Base-by-base conservation (phyloP, 2,113 vertebrate species). In the Dasyurus viverrinus region DNA sequence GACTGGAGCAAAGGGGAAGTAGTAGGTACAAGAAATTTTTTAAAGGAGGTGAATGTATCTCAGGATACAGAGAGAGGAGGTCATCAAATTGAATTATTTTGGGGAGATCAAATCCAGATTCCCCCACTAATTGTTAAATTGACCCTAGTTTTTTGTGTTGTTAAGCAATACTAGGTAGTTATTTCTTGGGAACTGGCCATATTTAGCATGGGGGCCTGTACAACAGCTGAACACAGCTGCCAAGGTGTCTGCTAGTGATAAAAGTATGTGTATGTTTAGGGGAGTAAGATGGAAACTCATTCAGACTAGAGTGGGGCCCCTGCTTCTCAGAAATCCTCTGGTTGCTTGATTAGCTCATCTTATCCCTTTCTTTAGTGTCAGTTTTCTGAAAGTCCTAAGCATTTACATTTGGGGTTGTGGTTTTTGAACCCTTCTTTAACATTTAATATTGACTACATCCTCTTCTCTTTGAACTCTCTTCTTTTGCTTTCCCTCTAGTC, bases 171-270 rank as follows among this genome's bases (percentile, higher is more conserved):
- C 90, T 92, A 42, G 0, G 19, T 89, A 84, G 0, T 47, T 1
- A 8, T 96, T 97, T 97, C 93, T 93, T 90, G 55, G 7, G 24
- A 84, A 94, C 24, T 94, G n/a, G 0, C 96, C 93, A 0, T 3
- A 90, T 97, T 97, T 53, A 93, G 93, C 89, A 4, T 89, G 26
- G 2, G 2, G 42, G 47, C 90, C 89, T 14, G 0, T 54, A 53
- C 24, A 46, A 24, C 42, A 0, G 16, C 50, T 47, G 4, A 89
- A 89, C 22, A 90, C 7, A 42, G 92, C 92, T 0, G 0, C 95
- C 94, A 96, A 98, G 97, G 97, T 98, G 98, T 96, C 94, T 4
- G 46, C n/a, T 8, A 16, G 54, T 0, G 98, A 98, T 98, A 98
- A 98, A 98, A 54, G 89, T 46, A 2, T 76, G 68, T 22, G n/a